Percentiles rank a stretch among this genome's conserved stretches.
These are phyloP conservation scores for Pristionchus japonicus DNA, from an alignment of 2,888 invertebrate species.

Conservation along the genomic window DNA sequence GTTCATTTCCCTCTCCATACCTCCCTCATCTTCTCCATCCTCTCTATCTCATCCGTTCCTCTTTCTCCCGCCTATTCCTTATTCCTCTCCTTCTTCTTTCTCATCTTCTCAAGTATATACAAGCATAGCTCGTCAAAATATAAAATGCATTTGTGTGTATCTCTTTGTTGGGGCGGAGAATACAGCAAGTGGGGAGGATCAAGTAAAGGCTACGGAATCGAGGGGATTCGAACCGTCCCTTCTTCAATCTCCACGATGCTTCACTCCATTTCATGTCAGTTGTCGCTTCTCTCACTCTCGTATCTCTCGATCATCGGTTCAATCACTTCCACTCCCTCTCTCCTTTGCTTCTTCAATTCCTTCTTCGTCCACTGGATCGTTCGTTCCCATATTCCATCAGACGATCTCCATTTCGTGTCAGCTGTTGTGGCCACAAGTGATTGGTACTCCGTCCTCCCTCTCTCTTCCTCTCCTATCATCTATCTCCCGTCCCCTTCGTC, in stretches of 20 bases:
- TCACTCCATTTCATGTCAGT: background rate
- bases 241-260: background rate
- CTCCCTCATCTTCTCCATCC: slow-evolving; percentile 40
- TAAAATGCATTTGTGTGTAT: slow-evolving; percentile 41
- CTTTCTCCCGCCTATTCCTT: slow-evolving; percentile 6
- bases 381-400: background rate
- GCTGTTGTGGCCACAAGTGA: slow-evolving; percentile 4
- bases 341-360: background rate
- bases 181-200: background rate
- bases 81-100: slow-evolving; percentile 4
- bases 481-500: background rate
- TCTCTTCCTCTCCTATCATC: background rate
- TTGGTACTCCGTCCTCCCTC: no score
- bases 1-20: slow-evolving; percentile 49
- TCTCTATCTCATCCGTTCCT: slow-evolving; percentile 45
- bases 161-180: slow-evolving; percentile 15
- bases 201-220: background rate
- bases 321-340: background rate
- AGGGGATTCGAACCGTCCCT: background rate
- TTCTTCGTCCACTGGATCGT: background rate
- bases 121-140: slow-evolving; percentile 39
- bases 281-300: background rate
- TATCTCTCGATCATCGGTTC: background rate
- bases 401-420: background rate
- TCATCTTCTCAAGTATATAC: slow-evolving; percentile 37